Conservation (phyloP, 1,140 invertebrate genomes). For the Notospermus geniculatus region DNA sequence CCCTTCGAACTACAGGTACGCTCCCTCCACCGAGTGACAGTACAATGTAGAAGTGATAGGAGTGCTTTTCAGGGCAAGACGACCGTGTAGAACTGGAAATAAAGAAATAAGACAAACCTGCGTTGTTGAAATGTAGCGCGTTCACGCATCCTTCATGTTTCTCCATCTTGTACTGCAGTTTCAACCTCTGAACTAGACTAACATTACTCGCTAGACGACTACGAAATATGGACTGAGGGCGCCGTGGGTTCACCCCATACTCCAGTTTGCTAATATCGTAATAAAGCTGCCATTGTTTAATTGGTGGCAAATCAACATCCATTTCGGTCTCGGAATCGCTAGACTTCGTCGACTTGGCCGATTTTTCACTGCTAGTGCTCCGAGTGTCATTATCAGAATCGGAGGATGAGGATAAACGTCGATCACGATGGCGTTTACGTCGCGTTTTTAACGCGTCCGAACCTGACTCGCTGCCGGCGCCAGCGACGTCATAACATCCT, state of each 20-base stretch:
- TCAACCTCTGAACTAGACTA: slow-evolving; percentile 76
- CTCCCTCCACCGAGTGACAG: too few relatives aligned
- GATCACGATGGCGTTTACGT: neutral
- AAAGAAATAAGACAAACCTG: slow-evolving; percentile 32
- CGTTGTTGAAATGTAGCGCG: slow-evolving; percentile 82
- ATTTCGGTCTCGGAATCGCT: slow-evolving; percentile 19
- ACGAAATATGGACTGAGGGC: neutral
- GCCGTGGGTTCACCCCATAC: neutral
- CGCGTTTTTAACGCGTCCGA: slow-evolving; percentile 1
- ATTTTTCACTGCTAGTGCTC: neutral
- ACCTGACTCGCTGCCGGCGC: neutral
- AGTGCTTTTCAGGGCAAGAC: too few relatives aligned
- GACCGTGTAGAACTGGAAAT: neutral
- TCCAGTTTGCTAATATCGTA: slow-evolving; percentile 11
- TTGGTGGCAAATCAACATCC: slow-evolving; percentile 45
- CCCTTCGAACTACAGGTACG: too few relatives aligned
- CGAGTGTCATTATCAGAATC: neutral
- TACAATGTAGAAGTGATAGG: too few relatives aligned
- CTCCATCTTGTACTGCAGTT: slow-evolving; percentile 74
- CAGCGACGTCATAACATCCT: neutral
- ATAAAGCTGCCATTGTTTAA: slow-evolving; percentile 32
- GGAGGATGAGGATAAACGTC: neutral
- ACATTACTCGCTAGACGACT: slow-evolving; percentile 62
- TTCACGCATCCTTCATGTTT: slow-evolving; percentile 89
- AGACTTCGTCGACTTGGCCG: neutral